These are phyloP conservation scores for Crypturellus undulatus DNA, from an alignment of 2,113 vertebrate species.

Conservation along the genomic window DNA sequence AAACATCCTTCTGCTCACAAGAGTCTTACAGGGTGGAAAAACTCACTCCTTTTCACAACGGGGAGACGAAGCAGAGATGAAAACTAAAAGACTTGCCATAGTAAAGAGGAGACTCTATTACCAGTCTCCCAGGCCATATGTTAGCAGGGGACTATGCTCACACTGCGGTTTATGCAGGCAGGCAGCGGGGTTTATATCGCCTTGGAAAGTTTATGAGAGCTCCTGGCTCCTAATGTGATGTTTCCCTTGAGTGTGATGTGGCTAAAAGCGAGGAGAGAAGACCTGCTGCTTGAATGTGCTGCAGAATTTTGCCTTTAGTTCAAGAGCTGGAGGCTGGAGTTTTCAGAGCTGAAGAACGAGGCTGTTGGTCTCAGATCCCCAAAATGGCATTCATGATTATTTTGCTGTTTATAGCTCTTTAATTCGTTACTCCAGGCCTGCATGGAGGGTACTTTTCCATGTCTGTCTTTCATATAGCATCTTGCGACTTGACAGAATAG, in stretches of 20 bases:
- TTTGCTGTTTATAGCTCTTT: slow-evolving; percentile 41
- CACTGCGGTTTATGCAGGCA: background rate
- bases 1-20: background rate
- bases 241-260: background rate
- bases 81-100: background rate
- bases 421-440: slow-evolving; percentile 28
- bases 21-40: rapidly evolving
- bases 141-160: background rate
- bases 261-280: background rate
- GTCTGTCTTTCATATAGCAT: background rate
- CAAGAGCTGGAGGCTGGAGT: background rate
- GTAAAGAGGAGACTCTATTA: background rate
- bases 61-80: background rate
- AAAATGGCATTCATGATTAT: background rate
- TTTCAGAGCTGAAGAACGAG: background rate
- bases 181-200: background rate
- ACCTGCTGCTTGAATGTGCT: background rate
- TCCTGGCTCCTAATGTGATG: background rate
- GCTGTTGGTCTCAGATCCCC: background rate
- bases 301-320: background rate
- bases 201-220: background rate
- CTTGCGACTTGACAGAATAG: background rate
- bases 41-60: background rate
- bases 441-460: background rate
- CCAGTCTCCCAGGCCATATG: background rate